Evolutionary conservation across 2,113 vertebrate genomes (phyloP), one percentile per base, ranked within the genome.

Genomic region (Monarcha castaneiventris): DNA sequence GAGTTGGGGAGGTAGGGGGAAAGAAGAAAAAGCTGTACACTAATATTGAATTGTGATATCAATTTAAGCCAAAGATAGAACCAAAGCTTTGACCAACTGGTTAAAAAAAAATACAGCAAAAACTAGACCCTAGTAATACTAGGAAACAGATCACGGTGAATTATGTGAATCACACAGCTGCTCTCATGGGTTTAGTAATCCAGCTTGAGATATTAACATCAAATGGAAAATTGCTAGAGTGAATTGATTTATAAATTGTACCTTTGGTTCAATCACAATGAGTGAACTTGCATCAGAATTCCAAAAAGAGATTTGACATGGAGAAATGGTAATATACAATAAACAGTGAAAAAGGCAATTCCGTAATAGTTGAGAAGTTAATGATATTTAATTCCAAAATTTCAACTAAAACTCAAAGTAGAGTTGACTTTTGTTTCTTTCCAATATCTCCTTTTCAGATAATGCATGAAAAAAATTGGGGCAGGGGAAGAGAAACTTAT

Each of bases 1-100:
- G 7, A 54, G 19, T 13, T 54, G 39, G 17, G 26, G 2, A 4
- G 16, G 2, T 13, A 10, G 5, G 22, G 13, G 3, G 3, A 12
- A 22, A 22, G 19, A 35, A 12, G 13, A 62, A 52, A 62, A 62
- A 8, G 12, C 20, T 54, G 44, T 49, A 69, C 9, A 33, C 11
- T 48, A 41, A 56, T 32, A 88, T 1, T 35, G 21, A 76, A 62
- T 9, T 69, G 37, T 30, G 17, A 21, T 30, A 78, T 3, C 16
- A 33, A 33, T 55, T 96, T 52, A 43, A 86, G 8, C 5, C 32
- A 41, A 73, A 77, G 20, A 52, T 35, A 82, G 9, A 78, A 41
- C 6, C 10, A 75, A 43, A 78, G 66, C 10, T 79, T 88, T 62
- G 62, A 39, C 30, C 59, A 5, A 44, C 11, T 3, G 2, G 11